phyloP scores from a whole-genome alignment of 2,113 vertebrate genomes.

The Mirounga angustirostris region DNA sequence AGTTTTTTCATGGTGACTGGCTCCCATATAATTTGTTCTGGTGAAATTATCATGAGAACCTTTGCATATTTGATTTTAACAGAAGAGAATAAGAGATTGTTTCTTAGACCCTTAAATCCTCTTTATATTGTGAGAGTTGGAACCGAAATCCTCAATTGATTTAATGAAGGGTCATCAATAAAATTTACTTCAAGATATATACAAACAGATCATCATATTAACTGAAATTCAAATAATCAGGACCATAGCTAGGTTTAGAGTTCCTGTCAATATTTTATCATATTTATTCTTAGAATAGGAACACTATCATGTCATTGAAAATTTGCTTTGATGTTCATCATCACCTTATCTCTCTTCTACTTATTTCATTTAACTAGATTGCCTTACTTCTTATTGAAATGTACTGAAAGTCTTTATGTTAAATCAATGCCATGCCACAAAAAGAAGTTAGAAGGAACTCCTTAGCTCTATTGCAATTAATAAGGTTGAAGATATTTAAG shows the following conservation, averaged over 20 bases:
- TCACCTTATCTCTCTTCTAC: background rate
- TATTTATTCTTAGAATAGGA: background rate
- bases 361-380: background rate
- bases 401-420: background rate
- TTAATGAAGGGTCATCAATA: background rate
- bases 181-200: background rate
- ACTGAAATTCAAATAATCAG: constrained; percentile 11
- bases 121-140: background rate
- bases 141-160: background rate
- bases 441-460: constrained; percentile 15
- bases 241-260: background rate
- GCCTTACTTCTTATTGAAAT: background rate
- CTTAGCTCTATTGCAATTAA: background rate
- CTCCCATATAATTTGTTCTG: background rate
- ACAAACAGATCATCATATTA: background rate
- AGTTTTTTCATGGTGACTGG: background rate
- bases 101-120: background rate
- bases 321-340: background rate
- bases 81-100: background rate
- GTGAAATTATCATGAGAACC: background rate
- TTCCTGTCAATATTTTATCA: constrained; percentile 2
- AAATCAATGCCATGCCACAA: background rate
- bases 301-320: background rate
- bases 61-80: constrained; percentile 15
- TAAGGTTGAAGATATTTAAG: background rate